These are phyloP conservation scores for Glaucomys volans DNA, from an alignment of 2,113 vertebrate species.

Conservation along the genomic window DNA sequence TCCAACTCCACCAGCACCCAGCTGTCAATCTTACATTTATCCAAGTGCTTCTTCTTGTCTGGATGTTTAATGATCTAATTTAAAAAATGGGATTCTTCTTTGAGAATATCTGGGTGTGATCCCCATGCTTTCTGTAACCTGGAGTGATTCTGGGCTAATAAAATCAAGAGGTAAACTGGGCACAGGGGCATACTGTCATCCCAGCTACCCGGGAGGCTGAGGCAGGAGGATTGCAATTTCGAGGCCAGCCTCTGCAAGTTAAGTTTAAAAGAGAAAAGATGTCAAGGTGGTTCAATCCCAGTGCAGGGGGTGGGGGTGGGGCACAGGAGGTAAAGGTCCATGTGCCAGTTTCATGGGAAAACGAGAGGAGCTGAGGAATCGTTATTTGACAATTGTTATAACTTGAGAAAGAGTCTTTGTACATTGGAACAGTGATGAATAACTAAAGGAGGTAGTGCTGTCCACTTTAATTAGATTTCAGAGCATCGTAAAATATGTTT, in stretches of 20 bases:
- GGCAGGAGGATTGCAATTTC: neutral
- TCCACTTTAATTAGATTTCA: constrained; percentile 62
- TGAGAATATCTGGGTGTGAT: constrained; percentile 45
- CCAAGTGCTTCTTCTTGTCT: constrained; percentile 57
- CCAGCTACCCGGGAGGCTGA: neutral
- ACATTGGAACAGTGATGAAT: constrained; percentile 29
- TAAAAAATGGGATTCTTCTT: constrained; percentile 64
- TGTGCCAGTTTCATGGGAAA: constrained; percentile 44
- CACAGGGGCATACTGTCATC: neutral
- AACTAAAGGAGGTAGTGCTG: constrained; percentile 5
- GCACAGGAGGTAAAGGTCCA: neutral
- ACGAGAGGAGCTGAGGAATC: constrained; percentile 15
- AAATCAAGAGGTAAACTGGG: constrained; percentile 48
- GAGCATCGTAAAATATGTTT: constrained; percentile 9
- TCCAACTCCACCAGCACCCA: constrained; percentile 6
- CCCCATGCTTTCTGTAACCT: constrained; percentile 33
- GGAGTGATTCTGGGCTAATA: constrained; percentile 55
- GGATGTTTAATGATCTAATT: constrained; percentile 80
- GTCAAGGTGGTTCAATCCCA: neutral
- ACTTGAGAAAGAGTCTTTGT: constrained; percentile 63
- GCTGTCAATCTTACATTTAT: constrained; percentile 81
- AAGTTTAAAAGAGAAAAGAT: too few species aligned
- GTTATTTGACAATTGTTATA: constrained; percentile 35
- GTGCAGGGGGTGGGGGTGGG: too few species aligned
- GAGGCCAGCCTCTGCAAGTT: neutral